Percentiles rank a stretch among this genome's conserved stretches.
Conservation (phyloP, 23 tunicate species). For the Trididemnum miniatum region DNA sequence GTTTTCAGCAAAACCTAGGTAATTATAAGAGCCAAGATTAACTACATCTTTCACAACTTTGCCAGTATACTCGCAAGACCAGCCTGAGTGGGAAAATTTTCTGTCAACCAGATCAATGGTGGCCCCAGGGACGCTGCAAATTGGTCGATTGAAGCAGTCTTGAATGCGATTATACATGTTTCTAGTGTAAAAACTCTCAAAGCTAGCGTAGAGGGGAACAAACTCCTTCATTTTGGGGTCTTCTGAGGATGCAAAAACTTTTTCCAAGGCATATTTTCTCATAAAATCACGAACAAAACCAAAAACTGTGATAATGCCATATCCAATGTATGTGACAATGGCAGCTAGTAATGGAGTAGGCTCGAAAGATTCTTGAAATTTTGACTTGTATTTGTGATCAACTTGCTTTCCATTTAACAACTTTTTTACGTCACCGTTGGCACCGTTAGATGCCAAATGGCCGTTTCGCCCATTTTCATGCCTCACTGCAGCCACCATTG, state of each 20-base stretch:
- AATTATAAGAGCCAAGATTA: slow-evolving; percentile 85
- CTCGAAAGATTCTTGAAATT: slow-evolving; percentile 71
- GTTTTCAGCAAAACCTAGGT: slow-evolving; percentile 90
- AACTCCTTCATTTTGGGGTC: slow-evolving; percentile 58
- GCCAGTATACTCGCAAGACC: slow-evolving; percentile 76
- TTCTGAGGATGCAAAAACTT: slow-evolving; percentile 43
- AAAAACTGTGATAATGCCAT: slow-evolving; percentile 55
- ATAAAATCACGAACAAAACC: slow-evolving; percentile 66
- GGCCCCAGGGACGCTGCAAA: slow-evolving; percentile 84
- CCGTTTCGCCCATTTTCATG: neutral
- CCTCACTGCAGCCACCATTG: neutral
- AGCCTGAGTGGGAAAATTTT: slow-evolving; percentile 47
- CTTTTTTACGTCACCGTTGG: too few species aligned
- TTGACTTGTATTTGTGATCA: too few species aligned
- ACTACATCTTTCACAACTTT: slow-evolving; percentile 47
- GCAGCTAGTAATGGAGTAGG: slow-evolving; percentile 53
- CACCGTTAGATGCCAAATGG: neutral
- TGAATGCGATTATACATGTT: slow-evolving; percentile 73
- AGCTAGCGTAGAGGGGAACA: slow-evolving; percentile 76
- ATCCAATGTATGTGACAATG: slow-evolving; percentile 63
- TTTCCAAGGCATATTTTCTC: slow-evolving; percentile 45
- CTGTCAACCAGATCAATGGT: slow-evolving; percentile 69
- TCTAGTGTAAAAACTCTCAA: slow-evolving; percentile 80
- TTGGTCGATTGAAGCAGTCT: slow-evolving; percentile 80
- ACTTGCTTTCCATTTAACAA: too few species aligned